phyloP scores from a whole-genome alignment of 2,797 vertebrate species.

The Limnodromus scolopaceus region DNA sequence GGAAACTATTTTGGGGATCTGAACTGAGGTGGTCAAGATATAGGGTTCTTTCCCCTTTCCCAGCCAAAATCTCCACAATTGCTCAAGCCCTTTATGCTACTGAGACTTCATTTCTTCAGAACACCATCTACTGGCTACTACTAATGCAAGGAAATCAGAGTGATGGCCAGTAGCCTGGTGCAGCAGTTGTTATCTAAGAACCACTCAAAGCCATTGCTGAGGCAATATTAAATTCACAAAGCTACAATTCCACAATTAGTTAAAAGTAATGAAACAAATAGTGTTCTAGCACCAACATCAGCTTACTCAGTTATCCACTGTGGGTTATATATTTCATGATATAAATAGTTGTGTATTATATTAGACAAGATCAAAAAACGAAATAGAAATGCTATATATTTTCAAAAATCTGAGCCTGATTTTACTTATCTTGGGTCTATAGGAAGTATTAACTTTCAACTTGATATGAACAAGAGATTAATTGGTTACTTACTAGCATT shows the following conservation, averaged over 20 bases:
- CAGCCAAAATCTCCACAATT: background rate
- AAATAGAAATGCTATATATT: background rate
- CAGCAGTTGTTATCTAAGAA: background rate
- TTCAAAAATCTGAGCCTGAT: background rate
- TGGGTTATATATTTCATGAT: background rate
- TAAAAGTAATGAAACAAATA: background rate
- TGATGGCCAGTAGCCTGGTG: rapidly evolving
- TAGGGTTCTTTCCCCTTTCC: rapidly evolving
- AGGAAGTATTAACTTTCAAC: background rate
- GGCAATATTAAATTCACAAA: background rate
- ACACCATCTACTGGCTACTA: background rate
- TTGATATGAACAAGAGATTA: background rate
- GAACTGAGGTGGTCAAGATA: background rate
- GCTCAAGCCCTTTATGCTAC: background rate
- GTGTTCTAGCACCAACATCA: background rate
- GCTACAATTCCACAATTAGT: background rate
- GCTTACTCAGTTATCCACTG: background rate
- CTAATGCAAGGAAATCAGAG: background rate
- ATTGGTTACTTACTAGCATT: background rate
- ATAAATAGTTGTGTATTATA: background rate
- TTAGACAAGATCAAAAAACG: background rate
- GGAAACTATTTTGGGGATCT: background rate
- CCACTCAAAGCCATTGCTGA: background rate
- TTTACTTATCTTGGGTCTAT: background rate
- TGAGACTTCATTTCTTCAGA: background rate